Evolutionary conservation across 2,888 invertebrate species (phyloP), one percentile per base, ranked within the genome.

Genomic region (Branchipolynoe longqiensis): DNA sequence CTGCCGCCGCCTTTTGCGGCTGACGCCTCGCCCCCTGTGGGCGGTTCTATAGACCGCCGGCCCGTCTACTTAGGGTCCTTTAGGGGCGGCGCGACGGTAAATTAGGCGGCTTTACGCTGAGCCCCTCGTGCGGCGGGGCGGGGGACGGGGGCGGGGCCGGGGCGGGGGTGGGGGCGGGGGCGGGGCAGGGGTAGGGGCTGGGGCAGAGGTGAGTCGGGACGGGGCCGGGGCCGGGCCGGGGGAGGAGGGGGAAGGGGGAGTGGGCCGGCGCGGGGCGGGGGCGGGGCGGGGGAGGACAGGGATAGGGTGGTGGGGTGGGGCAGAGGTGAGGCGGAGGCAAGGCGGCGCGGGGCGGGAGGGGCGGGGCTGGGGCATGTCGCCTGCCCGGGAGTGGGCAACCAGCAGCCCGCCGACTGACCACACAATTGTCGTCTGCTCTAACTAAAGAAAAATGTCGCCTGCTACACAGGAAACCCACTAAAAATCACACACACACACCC

Each of bases 71-170:
- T 62, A 62, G 31, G 62, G 25, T 25, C 62, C 25, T 62, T 31
- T 31, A 62, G 28, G n/a, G 14, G 62, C 25, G 62, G 12, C 62
- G 31, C 62, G 62, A 1, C 31, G 3, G 69, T 38, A 69, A 69
- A 69, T 69, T 69, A 69, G 69, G 69, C 33, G 25, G 18, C 33
- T 69, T 69, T 33, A 36, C 69, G 33, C 18, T 69, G 36, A n/a
- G 33, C 36, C 18, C 38, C 36, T 31, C 36, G 12, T 38, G 38
- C 69, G 33, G n/a, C 12, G 48, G 48, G 48, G n/a, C n/a, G n/a
- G 62, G 62, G 28, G 62, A 28, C 62, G 31, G 28, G 12, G 62
- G 62, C 62, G 62, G n/a, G n/a, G n/a, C n/a, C n/a, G n/a, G n/a
- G n/a, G 18, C 62, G 62, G 25, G 14, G 62, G 18, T 62, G 62